Base-by-base conservation (phyloP, 2,888 invertebrate genomes). In the Epistrophella euchroma region DNA sequence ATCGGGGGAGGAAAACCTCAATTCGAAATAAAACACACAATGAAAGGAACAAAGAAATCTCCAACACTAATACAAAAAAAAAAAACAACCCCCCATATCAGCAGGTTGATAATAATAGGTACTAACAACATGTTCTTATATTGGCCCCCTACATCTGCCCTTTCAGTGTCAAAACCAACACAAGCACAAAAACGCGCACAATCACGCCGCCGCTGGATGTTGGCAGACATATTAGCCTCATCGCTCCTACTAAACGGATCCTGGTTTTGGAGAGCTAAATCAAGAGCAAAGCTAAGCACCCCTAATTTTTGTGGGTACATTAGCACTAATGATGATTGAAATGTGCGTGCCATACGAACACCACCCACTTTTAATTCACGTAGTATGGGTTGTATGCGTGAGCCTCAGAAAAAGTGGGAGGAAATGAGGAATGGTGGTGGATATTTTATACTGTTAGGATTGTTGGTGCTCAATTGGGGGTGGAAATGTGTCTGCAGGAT, bases 291-390 rank as follows among this genome's bases (percentile, higher is more conserved):
- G 88, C 89, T 88, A 89, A 89, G 88, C 89, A 89, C 89, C 89
- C 91, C 90, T 91, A 91, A 92, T 92, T 91, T 91, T 91, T 92
- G 92, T 91, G 92, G 92, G 92, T 92, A 92, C 92, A 92, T 92
- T 92, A 92, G 92, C 90, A 88, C 91, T 92, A 92, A 92, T 92
- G 92, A 92, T 92, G 92, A 92, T 92, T 92, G 92, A 92, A 92
- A 92, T 91, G 92, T 90, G 90, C 89, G 88, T 89, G 88, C 88
- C 88, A 85, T 87, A 81, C 83, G 86, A 88, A 79, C 84, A 77
- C 86, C 86, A 86, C 82, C 86, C 86, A 77, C 82, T 74, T 50
- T 73, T 82, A 45, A 70, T 82, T 74, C 60, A 73, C 55, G 77
- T 70, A 73, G 40, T 7, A 68, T 66, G 50, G 37, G 37, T 62